Base-by-base conservation (phyloP, 1,140 invertebrate genomes). In the Melipona quadrifasciata region DNA sequence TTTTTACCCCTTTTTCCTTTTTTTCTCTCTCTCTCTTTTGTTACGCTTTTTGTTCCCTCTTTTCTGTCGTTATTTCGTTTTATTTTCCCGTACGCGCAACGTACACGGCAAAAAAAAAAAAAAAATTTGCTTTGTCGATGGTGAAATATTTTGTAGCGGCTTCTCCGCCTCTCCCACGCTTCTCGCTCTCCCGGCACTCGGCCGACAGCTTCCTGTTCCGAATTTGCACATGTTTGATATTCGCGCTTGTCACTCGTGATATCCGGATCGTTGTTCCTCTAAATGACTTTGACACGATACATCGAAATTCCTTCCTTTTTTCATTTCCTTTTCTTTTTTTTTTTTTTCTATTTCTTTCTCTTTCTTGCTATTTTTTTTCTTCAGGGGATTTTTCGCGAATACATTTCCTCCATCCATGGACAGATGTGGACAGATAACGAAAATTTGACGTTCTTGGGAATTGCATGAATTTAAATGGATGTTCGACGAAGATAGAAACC, bases 141-240 rank as follows among this genome's bases (percentile, higher is more conserved):
- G 68, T 53, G 70, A 74, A 73, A 81, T 64, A 53, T 64, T n/a
- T n/a, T 72, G 57, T 74, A 34, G 57, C 19, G 14, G 2, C 39
- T 57, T 51, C 67, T 61, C 12, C 31, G 70, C 57, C 14, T 73
- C 27, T 65, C 67, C 65, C 70, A 12, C 57, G 70, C 51, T 74
- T 24, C 70, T 64, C 70, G 53, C n/a, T 51, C 39, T 47, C 39
- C 39, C 39, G 39, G 34, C 64, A 24, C 47, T 47, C 53, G n/a
- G 68, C 31, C 73, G 80, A 81, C 80, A 81, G 80, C 21, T 73
- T 64, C 57, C 80, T 73, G 64, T 57, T 47, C 47, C 77, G 58
- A 76, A 82, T 82, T 82, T 82, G 47, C 80, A 76, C 80, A 47
- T 27, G 80, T 68, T 82, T 82, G 80, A 82, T 82, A 76, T 82